Base-by-base conservation (phyloP, 2,888 invertebrate species). In the Ormyrus labotus region DNA sequence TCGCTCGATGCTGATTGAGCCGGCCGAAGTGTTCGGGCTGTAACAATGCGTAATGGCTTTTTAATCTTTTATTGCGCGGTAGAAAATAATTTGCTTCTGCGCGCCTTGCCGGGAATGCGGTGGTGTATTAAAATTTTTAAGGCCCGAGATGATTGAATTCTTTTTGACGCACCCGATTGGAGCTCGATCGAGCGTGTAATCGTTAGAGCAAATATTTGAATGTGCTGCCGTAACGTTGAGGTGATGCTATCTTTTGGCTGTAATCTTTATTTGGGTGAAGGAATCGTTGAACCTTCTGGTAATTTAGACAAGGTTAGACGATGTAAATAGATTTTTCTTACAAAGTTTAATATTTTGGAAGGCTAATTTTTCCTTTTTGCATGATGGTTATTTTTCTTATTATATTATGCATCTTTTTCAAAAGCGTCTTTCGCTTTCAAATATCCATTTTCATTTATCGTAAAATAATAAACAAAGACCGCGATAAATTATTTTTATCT, bases 51-150 rank as follows among this genome's bases (percentile, higher is more conserved):
- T 67, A 67, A 67, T 67, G 51, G 51, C 65, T 67, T 67, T 67
- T 67, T 67, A 67, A 67, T 67, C 65, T 67, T 67, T 67, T 67
- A 67, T 67, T 67, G 51, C 65, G 65, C 51, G 11, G 51, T 51
- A 51, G 51, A 67, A 51, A 64, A 67, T 67, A 51, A 67, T 67
- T 64, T 50, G 48, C 19, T 3, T 5, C 55, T 7, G 7, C 13
- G 8, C 8, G 7, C 34, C 7, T 13, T 8, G 45, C 6, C 34
- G 9, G 5, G 47, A 5, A n/a, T 57, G n/a, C 6, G n/a, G n/a
- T 50, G n/a, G 58, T 58, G 58, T 58, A 60, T 11, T 70, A 19
- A 48, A 50, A 48, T 13, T 4, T 11, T 48, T 51, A 51, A 64
- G n/a, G 48, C 34, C 50, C 64, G 51, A 51, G 51, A 19, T 51